Percentiles rank a stretch among this genome's conserved stretches.
phyloP scores from a whole-genome alignment of 2,113 vertebrate species.

The Bos taurus region ARS-UCD2.0 NC_037339.1:54813501-54814000 shows the following conservation, averaged over 20 bases:
- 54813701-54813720: not conserved
- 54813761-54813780: not conserved
- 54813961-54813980: not conserved
- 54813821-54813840: not conserved
- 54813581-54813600: not conserved
- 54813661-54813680: not conserved
- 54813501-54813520: not conserved
- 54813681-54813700: not conserved
- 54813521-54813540: not conserved
- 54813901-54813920: rapidly evolving
- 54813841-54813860: not conserved
- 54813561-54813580: not conserved
- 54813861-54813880: not conserved
- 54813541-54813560: not conserved
- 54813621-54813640: not conserved
- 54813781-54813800: not conserved
- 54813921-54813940: not conserved
- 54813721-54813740: not conserved
- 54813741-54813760: not conserved
- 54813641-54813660: not conserved
- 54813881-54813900: not conserved
- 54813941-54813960: too few relatives aligned
- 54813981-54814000: not conserved
- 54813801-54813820: not conserved
- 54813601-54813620: too few relatives aligned